phyloP scores from a whole-genome alignment of 2,888 invertebrate genomes.

The Penaeus monodon region DNA sequence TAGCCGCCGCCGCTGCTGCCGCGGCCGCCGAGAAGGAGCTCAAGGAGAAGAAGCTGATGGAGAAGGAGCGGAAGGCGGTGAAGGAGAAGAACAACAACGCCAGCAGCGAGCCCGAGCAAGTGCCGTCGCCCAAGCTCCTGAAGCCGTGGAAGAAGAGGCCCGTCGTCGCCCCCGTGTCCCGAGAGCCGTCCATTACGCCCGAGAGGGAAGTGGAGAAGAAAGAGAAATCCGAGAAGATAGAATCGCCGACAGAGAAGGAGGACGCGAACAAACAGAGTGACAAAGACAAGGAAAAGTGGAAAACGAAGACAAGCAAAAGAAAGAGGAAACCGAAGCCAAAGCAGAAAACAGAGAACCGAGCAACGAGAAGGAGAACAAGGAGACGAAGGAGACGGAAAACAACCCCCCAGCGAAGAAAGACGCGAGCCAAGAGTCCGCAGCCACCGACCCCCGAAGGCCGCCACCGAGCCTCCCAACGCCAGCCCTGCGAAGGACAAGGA shows the following conservation, averaged over 20 bases:
- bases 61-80: conserved; percentile 35
- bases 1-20: neutral
- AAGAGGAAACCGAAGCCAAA: conserved; percentile 23
- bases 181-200: neutral
- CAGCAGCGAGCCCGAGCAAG: conserved; percentile 39
- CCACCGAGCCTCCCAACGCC: neutral
- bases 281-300: conserved; percentile 1
- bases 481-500: neutral
- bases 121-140: conserved; percentile 31
- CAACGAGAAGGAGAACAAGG: conserved; percentile 3
- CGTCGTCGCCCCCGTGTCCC: conserved; percentile 15
- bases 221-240: conserved; percentile 17
- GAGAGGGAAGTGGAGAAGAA: neutral
- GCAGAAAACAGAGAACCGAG: conserved; percentile 22
- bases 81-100: conserved; percentile 34
- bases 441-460: conserved; percentile 7
- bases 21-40: conserved; percentile 27
- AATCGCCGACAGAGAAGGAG: conserved; percentile 21
- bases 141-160: conserved; percentile 33
- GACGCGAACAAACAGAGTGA: conserved; percentile 22
- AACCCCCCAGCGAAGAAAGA: conserved; percentile 10
- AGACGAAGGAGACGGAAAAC: conserved; percentile 6
- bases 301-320: conserved; percentile 3
- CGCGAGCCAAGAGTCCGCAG: conserved; percentile 21
- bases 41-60: conserved; percentile 15